A percentile compares a stretch with the other conserved stretches of the same genome.
Evolutionary conservation across 2,888 invertebrate genomes (phyloP).

Genomic region (Phengaris arion): DNA sequence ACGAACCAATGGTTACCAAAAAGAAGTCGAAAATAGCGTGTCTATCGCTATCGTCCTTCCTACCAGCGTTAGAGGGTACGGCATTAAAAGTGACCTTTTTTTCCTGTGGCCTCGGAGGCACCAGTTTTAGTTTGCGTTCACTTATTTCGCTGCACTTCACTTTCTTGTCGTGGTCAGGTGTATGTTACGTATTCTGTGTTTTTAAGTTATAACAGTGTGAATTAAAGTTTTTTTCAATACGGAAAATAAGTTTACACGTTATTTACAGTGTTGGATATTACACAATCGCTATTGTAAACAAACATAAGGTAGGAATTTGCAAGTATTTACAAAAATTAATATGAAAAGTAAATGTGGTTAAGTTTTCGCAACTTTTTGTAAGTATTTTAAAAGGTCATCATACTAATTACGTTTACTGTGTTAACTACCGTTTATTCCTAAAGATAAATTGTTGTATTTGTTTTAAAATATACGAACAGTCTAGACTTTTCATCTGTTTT

Average conservation of each 20-base stretch:
- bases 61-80: slow-evolving; percentile 75
- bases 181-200: slow-evolving; percentile 55
- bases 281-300: not conserved
- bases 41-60: slow-evolving; percentile 70
- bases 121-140: slow-evolving; percentile 73
- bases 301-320: slow-evolving; percentile 7
- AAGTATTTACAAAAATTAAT: not conserved
- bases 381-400: slow-evolving; percentile 27
- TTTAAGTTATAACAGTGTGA: slow-evolving; percentile 40
- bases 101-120: slow-evolving; percentile 62
- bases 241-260: not conserved
- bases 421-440: not conserved
- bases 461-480: not conserved
- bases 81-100: slow-evolving; percentile 58
- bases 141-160: slow-evolving; percentile 70
- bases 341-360: slow-evolving; percentile 19
- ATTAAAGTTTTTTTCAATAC: not conserved
- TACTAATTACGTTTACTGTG: not conserved
- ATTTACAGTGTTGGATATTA: not conserved
- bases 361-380: not conserved
- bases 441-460: not conserved
- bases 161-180: slow-evolving; percentile 76
- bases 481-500: not conserved
- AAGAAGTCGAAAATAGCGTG: slow-evolving; percentile 77
- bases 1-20: slow-evolving; percentile 72